Conservation (phyloP, 2,888 invertebrate genomes). For the Andrena bucephala region DNA sequence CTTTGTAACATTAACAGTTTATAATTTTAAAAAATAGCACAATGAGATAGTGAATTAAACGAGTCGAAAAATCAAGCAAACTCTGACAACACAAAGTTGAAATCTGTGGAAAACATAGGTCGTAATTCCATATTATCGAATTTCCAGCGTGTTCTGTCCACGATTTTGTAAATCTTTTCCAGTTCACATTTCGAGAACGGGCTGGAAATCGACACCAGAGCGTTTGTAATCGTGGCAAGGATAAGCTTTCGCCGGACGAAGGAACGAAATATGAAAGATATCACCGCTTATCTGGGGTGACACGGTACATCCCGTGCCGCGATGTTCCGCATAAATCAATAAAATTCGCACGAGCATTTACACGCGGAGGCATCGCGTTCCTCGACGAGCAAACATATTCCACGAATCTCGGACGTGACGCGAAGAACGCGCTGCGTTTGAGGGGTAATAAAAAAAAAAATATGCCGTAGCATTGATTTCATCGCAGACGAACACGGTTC, state of each 20-base stretch:
- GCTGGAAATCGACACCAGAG: conserved; percentile 31
- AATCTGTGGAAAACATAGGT: not conserved
- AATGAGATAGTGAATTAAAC: too few species aligned
- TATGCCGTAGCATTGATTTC: conserved; percentile 37
- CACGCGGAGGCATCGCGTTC: not conserved
- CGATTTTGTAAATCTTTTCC: conserved; percentile 7
- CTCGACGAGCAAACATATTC: conserved; percentile 30
- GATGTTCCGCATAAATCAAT: conserved; percentile 36
- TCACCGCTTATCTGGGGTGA: conserved; percentile 10
- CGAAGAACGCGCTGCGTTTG: not conserved
- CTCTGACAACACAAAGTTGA: not conserved
- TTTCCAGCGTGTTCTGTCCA: not conserved
- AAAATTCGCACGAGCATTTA: conserved; percentile 21
- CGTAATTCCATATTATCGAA: too few species aligned
- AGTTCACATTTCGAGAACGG: conserved; percentile 24
- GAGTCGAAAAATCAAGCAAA: not conserved
- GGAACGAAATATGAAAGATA: conserved; percentile 47
- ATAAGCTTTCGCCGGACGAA: conserved; percentile 7
- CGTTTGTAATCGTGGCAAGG: conserved; percentile 27
- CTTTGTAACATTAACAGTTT: not conserved
- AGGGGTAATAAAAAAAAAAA: not conserved
- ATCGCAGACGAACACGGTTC: conserved; percentile 3
- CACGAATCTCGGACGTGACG: not conserved
- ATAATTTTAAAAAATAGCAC: too few species aligned
- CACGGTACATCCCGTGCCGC: not conserved